phyloP scores from a whole-genome alignment of 2,797 vertebrate genomes.

The Emys orbicularis region DNA sequence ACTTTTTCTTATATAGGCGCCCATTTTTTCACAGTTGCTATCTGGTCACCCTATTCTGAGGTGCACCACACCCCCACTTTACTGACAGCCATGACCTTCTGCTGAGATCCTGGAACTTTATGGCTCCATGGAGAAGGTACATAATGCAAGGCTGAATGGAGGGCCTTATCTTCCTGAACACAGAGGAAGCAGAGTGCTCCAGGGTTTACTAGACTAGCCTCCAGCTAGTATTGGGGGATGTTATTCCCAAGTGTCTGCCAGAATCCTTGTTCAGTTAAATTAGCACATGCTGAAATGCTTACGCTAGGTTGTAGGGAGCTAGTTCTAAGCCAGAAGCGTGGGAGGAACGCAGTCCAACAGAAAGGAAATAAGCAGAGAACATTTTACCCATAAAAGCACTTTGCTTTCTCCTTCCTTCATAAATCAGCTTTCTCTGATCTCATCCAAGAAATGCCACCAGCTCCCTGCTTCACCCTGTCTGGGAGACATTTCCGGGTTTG shows the following conservation, averaged over 20 bases:
- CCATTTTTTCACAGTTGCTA: no score
- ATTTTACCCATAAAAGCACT: conserved; percentile 71
- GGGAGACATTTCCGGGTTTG: conserved; percentile 69
- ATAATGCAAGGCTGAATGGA: neutral
- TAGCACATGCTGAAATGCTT: conserved; percentile 68
- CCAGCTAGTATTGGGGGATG: conserved; percentile 65
- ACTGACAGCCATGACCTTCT: rapidly evolving
- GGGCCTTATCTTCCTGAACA: conserved; percentile 1
- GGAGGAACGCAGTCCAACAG: conserved; percentile 60
- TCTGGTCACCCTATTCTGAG: neutral
- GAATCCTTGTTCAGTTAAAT: conserved; percentile 46
- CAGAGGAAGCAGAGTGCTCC: neutral
- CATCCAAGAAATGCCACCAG: conserved; percentile 66
- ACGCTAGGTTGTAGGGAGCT: conserved; percentile 42
- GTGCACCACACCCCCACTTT: rapidly evolving
- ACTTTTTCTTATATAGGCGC: no score
- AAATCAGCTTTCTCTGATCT: conserved; percentile 69
- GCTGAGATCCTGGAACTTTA: neutral
- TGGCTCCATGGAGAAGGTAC: neutral
- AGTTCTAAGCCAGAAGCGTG: conserved; percentile 61
- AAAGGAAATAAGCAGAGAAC: conserved; percentile 65
- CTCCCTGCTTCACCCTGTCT: conserved; percentile 56
- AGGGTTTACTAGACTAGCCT: conserved; percentile 25
- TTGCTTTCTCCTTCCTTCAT: conserved; percentile 58
- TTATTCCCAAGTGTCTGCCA: conserved; percentile 61